A percentile compares a stretch with the other conserved stretches of the same genome.
phyloP scores from a whole-genome alignment of 2,797 vertebrate genomes.

The Bryconaethiops microstoma region DNA sequence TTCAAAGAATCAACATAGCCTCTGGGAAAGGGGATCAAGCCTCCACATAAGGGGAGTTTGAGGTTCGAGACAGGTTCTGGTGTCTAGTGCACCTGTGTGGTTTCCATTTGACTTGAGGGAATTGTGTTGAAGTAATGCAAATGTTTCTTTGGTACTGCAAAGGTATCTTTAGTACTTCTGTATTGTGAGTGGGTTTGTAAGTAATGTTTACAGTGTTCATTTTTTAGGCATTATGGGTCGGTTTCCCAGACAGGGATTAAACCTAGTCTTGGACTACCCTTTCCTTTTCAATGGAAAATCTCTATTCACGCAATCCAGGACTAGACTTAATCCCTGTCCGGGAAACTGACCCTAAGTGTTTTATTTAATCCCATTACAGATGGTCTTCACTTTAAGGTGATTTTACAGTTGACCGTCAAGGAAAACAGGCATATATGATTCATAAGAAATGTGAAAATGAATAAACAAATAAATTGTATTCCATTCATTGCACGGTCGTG shows the following conservation, averaged over 20 bases:
- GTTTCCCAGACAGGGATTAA: no score
- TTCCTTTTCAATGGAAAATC: no score
- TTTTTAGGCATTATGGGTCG: neutral
- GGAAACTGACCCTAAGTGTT: no score
- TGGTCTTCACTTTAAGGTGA: neutral
- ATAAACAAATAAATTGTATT: conserved; percentile 14
- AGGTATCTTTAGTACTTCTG: conserved; percentile 14
- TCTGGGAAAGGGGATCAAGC: conserved; percentile 60
- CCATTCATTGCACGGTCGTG: neutral
- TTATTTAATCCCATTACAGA: conserved; percentile 26
- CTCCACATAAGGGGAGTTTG: conserved; percentile 51
- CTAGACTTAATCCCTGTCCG: no score
- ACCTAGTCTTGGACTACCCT: no score
- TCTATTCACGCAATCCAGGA: no score
- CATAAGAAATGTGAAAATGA: conserved; percentile 12
- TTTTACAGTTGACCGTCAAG: neutral
- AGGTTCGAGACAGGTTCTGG: neutral
- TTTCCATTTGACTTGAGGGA: neutral
- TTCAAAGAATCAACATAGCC: conserved; percentile 74
- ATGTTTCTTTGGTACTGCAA: neutral
- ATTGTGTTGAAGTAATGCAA: neutral
- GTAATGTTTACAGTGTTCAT: neutral
- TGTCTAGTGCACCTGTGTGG: neutral
- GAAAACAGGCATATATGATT: neutral
- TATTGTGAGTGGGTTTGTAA: neutral